Evolutionary conservation across 2,888 invertebrate species (phyloP).

Genomic region (Aphidius colemani): DNA sequence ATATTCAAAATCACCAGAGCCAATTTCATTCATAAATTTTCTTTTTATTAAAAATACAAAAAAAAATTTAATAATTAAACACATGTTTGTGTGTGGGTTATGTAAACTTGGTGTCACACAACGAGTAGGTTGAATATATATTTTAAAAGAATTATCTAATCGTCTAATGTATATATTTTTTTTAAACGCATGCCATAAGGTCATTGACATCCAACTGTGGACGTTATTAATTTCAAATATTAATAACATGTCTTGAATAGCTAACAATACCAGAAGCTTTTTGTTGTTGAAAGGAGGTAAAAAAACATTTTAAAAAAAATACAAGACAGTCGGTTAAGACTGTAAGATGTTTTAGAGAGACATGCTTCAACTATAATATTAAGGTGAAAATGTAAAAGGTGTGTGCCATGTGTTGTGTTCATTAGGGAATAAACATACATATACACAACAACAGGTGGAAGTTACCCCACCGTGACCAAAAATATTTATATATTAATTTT

Average conservation of each 20-base stretch:
- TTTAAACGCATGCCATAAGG: too few relatives aligned
- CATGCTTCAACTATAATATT: too few relatives aligned
- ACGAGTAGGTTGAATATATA: not conserved
- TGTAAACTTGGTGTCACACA: too few relatives aligned
- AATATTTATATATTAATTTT: constrained; percentile 8
- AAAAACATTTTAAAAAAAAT: too few relatives aligned
- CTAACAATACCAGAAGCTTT: too few relatives aligned
- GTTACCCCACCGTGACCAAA: constrained; percentile 57
- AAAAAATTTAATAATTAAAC: not conserved
- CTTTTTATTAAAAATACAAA: not conserved
- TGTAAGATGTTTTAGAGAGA: too few relatives aligned
- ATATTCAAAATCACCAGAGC: constrained; percentile 9
- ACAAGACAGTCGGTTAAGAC: too few relatives aligned
- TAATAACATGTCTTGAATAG: too few relatives aligned
- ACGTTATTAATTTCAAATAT: too few relatives aligned
- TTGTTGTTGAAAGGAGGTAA: too few relatives aligned
- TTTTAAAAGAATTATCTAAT: not conserved
- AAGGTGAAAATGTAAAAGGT: constrained; percentile 7
- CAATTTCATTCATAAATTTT: constrained; percentile 2
- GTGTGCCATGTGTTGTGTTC: constrained; percentile 39
- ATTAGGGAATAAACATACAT: constrained; percentile 27
- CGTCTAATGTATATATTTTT: too few relatives aligned
- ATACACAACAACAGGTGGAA: constrained; percentile 47
- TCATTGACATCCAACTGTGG: too few relatives aligned
- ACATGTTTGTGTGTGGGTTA: not conserved